Evolutionary conservation across 2,888 invertebrate species (phyloP).

Genomic region (Sclerodermus sp.): DNA sequence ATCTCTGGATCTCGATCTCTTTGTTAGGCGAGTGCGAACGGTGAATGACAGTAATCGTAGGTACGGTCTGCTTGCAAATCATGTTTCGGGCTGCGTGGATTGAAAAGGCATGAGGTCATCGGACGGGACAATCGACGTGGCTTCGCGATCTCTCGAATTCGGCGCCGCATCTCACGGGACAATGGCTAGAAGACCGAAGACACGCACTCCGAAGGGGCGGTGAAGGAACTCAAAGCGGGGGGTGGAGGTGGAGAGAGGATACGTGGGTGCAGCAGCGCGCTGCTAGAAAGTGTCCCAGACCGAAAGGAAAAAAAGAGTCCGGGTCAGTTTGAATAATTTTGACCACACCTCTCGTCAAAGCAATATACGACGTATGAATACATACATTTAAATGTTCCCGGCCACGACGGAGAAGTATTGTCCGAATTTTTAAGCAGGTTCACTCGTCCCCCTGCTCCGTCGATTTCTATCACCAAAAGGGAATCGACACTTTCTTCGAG

Average conservation of each 20-base stretch:
- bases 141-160: slow-evolving; percentile 31
- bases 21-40: neutral
- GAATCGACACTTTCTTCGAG: slow-evolving; percentile 13
- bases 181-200: slow-evolving; percentile 24
- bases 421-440: slow-evolving; percentile 47
- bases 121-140: slow-evolving; percentile 19
- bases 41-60: neutral
- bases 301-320: slow-evolving; percentile 47
- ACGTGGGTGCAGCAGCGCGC: slow-evolving; percentile 51
- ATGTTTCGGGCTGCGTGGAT: slow-evolving; percentile 6
- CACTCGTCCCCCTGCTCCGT: slow-evolving; percentile 5
- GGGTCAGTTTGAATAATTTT: slow-evolving; percentile 59
- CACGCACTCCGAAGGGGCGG: slow-evolving; percentile 1
- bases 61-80: neutral
- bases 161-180: slow-evolving; percentile 27
- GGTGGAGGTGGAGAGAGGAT: slow-evolving; percentile 10
- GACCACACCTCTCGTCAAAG: slow-evolving; percentile 58
- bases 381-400: slow-evolving; percentile 56
- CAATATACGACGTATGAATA: slow-evolving; percentile 55
- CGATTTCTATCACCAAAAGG: slow-evolving; percentile 14
- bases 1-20: neutral
- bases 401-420: slow-evolving; percentile 49
- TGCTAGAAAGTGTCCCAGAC: slow-evolving; percentile 53
- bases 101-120: slow-evolving; percentile 27
- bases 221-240: neutral